Evolutionary conservation across 2,797 vertebrate species (phyloP).

Genomic region (Scolopax bukidnonensis): DNA sequence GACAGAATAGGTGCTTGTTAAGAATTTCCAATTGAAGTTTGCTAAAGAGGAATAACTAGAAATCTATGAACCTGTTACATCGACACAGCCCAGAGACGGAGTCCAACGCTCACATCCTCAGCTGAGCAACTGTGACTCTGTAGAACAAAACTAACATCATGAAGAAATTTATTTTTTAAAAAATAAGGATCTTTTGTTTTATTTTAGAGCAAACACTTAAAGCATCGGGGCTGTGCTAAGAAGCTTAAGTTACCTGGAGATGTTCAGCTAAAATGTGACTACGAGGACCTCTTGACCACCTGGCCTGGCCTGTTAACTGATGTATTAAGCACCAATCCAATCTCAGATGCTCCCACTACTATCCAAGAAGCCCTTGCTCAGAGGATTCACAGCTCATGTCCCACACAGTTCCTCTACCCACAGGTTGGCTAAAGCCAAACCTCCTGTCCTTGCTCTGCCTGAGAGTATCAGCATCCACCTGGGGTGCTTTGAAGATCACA

Average conservation of each 20-base stretch:
- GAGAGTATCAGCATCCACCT: background rate
- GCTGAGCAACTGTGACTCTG: background rate
- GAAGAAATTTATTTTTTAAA: background rate
- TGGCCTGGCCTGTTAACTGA: background rate
- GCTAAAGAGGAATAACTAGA: background rate
- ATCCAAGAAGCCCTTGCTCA: background rate
- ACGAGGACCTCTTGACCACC: background rate
- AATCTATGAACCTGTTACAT: background rate
- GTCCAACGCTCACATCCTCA: background rate
- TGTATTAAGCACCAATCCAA: background rate
- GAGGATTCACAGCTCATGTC: background rate
- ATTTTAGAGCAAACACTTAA: background rate
- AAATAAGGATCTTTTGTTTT: background rate
- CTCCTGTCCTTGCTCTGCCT: background rate
- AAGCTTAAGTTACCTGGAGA: background rate
- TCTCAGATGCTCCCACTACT: background rate
- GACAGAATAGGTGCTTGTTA: background rate
- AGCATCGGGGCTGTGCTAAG: background rate
- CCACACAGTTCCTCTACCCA: background rate
- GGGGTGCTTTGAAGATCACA: background rate
- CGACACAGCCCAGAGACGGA: background rate
- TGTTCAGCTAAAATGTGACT: background rate
- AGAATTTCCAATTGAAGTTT: background rate
- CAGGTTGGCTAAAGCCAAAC: background rate
- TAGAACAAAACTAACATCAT: background rate